Evolutionary conservation across 1,140 invertebrate genomes (phyloP).

Genomic region (Nasonia giraulti): DNA sequence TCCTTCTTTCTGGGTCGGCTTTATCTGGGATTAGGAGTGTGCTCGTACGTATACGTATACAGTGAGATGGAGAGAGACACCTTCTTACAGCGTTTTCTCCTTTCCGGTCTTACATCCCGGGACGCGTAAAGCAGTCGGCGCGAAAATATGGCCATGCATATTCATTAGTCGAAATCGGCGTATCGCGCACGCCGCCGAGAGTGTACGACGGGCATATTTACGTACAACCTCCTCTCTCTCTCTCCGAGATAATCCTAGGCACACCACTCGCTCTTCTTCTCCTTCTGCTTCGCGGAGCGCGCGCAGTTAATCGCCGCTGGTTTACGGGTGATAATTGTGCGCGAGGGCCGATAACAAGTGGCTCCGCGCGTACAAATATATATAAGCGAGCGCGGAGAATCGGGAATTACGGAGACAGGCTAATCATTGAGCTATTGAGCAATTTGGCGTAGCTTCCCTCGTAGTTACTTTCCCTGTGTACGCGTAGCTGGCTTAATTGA

Average conservation of each 20-base stretch:
- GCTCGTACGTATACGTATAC: not conserved
- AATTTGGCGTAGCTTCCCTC: not conserved
- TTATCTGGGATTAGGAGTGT: slow-evolving; percentile 32
- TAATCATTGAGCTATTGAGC: slow-evolving; percentile 8
- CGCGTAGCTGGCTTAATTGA: too few relatives aligned
- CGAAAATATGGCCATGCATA: slow-evolving; percentile 45
- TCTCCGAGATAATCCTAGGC: slow-evolving; percentile 1
- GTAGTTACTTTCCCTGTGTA: not conserved
- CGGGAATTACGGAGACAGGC: not conserved
- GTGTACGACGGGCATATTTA: slow-evolving; percentile 9
- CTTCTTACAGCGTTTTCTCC: slow-evolving; percentile 10
- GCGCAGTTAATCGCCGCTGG: not conserved
- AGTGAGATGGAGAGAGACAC: slow-evolving; percentile 7
- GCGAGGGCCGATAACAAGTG: not conserved
- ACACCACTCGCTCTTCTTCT: not conserved
- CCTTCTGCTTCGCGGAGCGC: not conserved
- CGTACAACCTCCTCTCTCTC: slow-evolving; percentile 3
- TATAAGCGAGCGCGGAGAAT: too few relatives aligned
- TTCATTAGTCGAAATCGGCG: slow-evolving; percentile 31
- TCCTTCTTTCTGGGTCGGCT: slow-evolving; percentile 19
- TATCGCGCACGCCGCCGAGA: not conserved
- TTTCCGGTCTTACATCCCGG: not conserved
- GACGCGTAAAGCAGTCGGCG: slow-evolving; percentile 9
- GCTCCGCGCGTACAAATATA: not conserved
- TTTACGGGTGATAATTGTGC: slow-evolving; percentile 9